Conservation (phyloP, 2,888 invertebrate species). For the Platycheirus rosarum region DNA sequence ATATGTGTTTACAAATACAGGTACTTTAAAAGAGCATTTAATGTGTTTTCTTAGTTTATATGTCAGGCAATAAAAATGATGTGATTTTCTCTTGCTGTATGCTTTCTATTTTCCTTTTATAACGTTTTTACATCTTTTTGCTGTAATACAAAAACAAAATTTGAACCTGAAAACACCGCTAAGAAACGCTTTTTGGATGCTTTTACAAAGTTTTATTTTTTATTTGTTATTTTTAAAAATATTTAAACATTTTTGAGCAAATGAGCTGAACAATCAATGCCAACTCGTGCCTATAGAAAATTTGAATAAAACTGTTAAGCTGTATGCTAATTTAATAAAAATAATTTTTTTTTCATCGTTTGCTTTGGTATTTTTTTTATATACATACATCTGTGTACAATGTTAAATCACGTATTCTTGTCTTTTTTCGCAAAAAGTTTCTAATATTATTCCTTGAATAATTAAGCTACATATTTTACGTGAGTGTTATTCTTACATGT, state of each 20-base stretch:
- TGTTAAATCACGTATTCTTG: too few species aligned
- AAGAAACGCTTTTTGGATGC: constrained; percentile 56
- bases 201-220: constrained; percentile 66
- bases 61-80: constrained; percentile 54
- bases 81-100: constrained; percentile 56
- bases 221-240: constrained; percentile 25
- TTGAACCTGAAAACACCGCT: constrained; percentile 32
- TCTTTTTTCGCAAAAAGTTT: not conserved
- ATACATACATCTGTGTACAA: too few species aligned
- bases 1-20: constrained; percentile 27
- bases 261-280: constrained; percentile 50
- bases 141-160: constrained; percentile 2
- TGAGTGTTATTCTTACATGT: too few species aligned
- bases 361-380: not conserved
- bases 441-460: not conserved
- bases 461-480: too few species aligned
- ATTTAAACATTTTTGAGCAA: constrained; percentile 30
- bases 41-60: constrained; percentile 40
- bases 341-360: not conserved
- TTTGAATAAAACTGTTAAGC: not conserved
- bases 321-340: not conserved
- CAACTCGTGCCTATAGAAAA: constrained; percentile 44
- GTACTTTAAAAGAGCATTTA: constrained; percentile 13
- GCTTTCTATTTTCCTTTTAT: constrained; percentile 28
- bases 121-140: constrained; percentile 23